Evolutionary conservation across 2,113 vertebrate genomes (phyloP).

Genomic region (Mesoclemmys tuberculata): DNA sequence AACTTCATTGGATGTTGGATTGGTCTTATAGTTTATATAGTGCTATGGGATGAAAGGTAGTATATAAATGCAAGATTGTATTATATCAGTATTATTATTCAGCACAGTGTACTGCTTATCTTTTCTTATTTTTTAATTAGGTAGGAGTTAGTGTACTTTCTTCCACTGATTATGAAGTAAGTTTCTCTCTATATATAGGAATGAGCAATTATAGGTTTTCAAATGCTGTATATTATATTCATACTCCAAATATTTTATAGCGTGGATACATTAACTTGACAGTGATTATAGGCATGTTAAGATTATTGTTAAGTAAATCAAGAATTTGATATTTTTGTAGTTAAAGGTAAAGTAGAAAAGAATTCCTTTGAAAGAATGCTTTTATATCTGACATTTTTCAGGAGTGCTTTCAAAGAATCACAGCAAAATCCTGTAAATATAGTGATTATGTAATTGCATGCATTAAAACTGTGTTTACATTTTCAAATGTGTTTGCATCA

Average conservation of each 20-base stretch:
- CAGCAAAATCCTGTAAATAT: neutral
- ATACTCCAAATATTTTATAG: neutral
- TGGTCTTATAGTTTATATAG: neutral
- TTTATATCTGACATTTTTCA: conserved; percentile 15
- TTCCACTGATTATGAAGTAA: neutral
- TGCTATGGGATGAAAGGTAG: neutral
- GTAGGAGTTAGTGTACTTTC: neutral
- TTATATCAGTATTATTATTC: neutral
- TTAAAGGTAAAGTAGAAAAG: conserved; percentile 2
- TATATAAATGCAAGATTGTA: neutral
- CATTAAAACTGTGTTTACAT: conserved; percentile 24
- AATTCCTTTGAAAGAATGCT: conserved; percentile 14
- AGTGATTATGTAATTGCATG: neutral
- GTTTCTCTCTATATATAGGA: neutral
- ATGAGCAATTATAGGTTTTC: neutral
- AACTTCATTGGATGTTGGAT: neutral
- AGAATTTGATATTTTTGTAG: neutral
- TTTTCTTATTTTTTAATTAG: neutral
- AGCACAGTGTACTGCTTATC: neutral
- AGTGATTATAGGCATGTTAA: neutral
- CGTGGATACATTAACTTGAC: neutral
- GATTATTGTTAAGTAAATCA: neutral
- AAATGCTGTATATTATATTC: neutral
- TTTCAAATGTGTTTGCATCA: conserved; percentile 7
- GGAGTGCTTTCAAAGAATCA: conserved; percentile 21